These are phyloP conservation scores for Cremastinae sp. DNA, from an alignment of 2,888 invertebrate species.

Conservation along the genomic window DNA sequence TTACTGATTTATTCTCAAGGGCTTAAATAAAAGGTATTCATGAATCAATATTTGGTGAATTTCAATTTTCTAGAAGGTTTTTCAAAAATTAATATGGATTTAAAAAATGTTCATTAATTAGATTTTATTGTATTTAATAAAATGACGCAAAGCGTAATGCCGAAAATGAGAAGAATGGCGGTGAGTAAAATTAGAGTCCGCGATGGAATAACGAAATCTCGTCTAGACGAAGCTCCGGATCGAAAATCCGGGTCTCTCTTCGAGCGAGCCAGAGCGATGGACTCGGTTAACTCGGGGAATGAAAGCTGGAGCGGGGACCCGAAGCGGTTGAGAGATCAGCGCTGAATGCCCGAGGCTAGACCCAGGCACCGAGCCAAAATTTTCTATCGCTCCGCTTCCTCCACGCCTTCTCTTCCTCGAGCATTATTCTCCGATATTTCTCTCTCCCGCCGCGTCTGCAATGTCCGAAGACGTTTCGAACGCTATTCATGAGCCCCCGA, in stretches of 20 bases:
- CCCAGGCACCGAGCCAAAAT: constrained; percentile 49
- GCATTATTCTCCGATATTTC: constrained; percentile 53
- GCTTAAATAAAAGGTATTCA: too few relatives aligned
- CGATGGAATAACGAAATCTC: constrained; percentile 12
- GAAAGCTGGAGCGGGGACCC: constrained; percentile 48
- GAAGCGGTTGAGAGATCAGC: constrained; percentile 31
- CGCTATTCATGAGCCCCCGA: constrained; percentile 35
- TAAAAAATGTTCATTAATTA: too few relatives aligned
- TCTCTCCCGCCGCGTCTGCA: neutral
- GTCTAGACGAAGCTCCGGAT: constrained; percentile 47
- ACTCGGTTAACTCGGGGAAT: constrained; percentile 47
- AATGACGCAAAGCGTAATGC: neutral
- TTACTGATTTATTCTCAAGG: too few relatives aligned
- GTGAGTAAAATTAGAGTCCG: neutral
- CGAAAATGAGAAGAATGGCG: neutral
- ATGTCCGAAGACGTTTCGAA: constrained; percentile 36
- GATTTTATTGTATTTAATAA: neutral
- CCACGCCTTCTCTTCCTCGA: constrained; percentile 27
- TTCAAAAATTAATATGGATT: too few relatives aligned
- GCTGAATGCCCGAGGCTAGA: constrained; percentile 44
- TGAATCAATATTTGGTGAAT: too few relatives aligned
- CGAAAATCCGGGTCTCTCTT: constrained; percentile 39
- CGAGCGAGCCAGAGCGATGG: constrained; percentile 22
- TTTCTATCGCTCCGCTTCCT: constrained; percentile 9
- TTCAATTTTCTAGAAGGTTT: too few relatives aligned